A percentile compares a stretch with the other conserved stretches of the same genome.
These are phyloP conservation scores for Drosophila suboccidentalis DNA, from an alignment of 2,888 invertebrate genomes.

Conservation along the genomic window DNA sequence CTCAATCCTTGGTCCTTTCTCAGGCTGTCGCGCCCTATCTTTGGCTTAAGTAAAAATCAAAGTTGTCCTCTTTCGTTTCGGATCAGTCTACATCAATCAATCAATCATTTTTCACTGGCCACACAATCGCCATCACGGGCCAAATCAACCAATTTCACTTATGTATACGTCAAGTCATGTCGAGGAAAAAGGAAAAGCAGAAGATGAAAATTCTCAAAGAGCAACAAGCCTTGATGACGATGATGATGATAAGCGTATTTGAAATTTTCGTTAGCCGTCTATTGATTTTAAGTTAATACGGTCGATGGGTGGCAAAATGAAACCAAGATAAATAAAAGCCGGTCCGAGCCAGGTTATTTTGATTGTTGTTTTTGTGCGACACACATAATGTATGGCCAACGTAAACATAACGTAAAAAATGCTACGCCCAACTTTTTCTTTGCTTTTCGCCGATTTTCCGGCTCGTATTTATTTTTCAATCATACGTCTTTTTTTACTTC, in stretches of 20 bases:
- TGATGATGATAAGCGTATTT: constrained; percentile 58
- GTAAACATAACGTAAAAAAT: constrained; percentile 52
- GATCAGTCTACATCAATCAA: constrained; percentile 68
- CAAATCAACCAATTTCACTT: constrained; percentile 59
- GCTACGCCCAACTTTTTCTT: constrained; percentile 15
- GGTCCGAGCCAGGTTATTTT: constrained; percentile 38
- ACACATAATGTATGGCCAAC: constrained; percentile 12
- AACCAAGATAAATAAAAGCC: constrained; percentile 57
- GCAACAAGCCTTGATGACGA: constrained; percentile 32
- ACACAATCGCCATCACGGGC: constrained; percentile 33
- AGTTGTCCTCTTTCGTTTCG: constrained; percentile 49
- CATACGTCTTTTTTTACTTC: constrained; percentile 28
- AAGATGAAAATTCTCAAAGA: constrained; percentile 4
- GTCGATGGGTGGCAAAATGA: constrained; percentile 28
- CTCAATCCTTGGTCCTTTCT: background rate
- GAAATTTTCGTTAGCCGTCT: constrained; percentile 59
- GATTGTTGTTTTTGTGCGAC: constrained; percentile 21
- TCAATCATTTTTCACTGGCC: constrained; percentile 65
- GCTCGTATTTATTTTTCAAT: background rate
- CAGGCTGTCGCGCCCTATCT: background rate
- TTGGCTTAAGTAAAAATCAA: constrained; percentile 68
- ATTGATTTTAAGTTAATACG: constrained; percentile 68
- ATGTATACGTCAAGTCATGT: constrained; percentile 65
- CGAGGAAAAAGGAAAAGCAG: constrained; percentile 24
- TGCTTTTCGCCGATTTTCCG: constrained; percentile 17